A percentile compares a stretch with the other conserved stretches of the same genome.
phyloP scores from a whole-genome alignment of 2,113 vertebrate species.

The Cyprinodon brontotheroides region DNA sequence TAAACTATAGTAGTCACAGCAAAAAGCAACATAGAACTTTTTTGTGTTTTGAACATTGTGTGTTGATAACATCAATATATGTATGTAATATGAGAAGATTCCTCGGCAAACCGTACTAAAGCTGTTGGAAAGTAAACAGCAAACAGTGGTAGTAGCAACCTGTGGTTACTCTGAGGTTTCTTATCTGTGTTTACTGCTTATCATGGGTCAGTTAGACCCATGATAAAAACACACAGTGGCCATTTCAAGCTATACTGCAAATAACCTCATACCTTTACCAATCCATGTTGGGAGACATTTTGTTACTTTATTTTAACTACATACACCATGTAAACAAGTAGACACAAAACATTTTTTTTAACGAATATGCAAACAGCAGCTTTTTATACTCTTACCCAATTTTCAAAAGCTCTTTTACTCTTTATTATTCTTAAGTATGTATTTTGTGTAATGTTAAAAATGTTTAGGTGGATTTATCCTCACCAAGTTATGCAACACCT shows the following conservation, averaged over 20 bases:
- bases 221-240: slow-evolving; percentile 49
- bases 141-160: slow-evolving; percentile 52
- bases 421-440: background rate
- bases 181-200: slow-evolving; percentile 72
- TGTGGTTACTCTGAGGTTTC: slow-evolving; percentile 50
- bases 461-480: background rate
- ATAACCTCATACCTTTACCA: slow-evolving; percentile 59
- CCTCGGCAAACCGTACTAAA: slow-evolving; percentile 24
- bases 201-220: slow-evolving; percentile 47
- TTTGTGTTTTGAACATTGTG: slow-evolving; percentile 5
- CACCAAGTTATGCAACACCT: too few species aligned
- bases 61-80: slow-evolving; percentile 29
- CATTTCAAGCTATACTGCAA: slow-evolving; percentile 48
- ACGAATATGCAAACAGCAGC: slow-evolving; percentile 17
- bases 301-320: slow-evolving; percentile 16
- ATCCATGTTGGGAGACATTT: slow-evolving; percentile 52
- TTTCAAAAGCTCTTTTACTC: background rate
- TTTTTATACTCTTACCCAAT: background rate
- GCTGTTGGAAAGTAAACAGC: slow-evolving; percentile 43
- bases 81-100: slow-evolving; percentile 9
- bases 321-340: slow-evolving; percentile 8
- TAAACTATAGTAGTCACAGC: background rate
- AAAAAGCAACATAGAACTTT: background rate
- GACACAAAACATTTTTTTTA: slow-evolving; percentile 9
- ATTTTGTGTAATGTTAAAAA: too few species aligned